These are phyloP conservation scores for Atta texana DNA, from an alignment of 1,140 invertebrate genomes.

Conservation along the genomic window DNA sequence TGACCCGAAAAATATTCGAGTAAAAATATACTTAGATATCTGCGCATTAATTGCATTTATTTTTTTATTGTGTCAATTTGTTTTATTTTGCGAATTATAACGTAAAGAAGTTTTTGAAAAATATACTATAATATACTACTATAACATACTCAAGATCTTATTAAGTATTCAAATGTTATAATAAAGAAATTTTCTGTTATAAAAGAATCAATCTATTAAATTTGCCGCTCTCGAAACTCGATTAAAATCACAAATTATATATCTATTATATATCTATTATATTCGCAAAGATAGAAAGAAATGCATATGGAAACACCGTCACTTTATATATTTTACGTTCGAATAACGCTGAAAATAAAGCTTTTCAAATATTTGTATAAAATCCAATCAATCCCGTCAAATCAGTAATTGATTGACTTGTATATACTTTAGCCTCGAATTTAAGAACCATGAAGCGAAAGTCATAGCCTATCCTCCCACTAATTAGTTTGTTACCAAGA, in stretches of 20 bases:
- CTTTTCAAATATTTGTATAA: neutral
- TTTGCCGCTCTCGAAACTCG: neutral
- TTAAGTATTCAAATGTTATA: neutral
- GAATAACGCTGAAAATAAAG: neutral
- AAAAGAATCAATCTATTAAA: neutral
- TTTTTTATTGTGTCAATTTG: neutral
- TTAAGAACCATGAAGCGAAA: neutral
- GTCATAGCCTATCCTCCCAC: neutral
- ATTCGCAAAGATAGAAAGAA: too few species aligned
- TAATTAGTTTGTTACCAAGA: neutral
- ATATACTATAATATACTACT: neutral
- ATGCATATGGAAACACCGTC: too few species aligned
- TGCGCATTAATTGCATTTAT: neutral
- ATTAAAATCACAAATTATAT: neutral
- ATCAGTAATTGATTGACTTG: neutral
- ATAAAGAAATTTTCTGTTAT: neutral
- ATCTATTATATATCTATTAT: too few species aligned
- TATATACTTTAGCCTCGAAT: neutral
- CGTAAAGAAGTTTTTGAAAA: neutral
- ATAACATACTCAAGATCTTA: neutral
- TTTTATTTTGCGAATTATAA: neutral
- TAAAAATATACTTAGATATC: neutral
- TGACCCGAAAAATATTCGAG: neutral
- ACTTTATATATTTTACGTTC: neutral
- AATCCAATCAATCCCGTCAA: too few species aligned